Evolutionary conservation across 2,113 vertebrate species (phyloP).

Genomic region (Petrocephalus zakoni): DNA sequence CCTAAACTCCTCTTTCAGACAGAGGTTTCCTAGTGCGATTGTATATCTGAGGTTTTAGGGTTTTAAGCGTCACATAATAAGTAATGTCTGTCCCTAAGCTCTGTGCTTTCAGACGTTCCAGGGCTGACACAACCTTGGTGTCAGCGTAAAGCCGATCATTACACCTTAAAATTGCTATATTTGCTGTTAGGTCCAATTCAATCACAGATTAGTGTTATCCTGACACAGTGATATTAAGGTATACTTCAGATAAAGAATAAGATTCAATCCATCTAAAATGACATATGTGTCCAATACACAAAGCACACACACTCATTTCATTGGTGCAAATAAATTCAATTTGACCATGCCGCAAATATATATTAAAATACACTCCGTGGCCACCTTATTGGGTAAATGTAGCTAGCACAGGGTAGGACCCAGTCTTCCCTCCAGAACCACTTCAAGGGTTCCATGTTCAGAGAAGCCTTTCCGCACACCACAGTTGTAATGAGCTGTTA

Average conservation of each 20-base stretch:
- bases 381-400: not conserved
- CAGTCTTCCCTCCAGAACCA: not conserved
- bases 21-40: not conserved
- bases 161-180: not conserved
- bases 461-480: not conserved
- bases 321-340: not conserved
- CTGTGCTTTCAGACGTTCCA: not conserved
- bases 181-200: not conserved
- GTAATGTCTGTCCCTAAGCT: not conserved
- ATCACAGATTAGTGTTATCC: not conserved
- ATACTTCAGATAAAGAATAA: not conserved
- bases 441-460: not conserved
- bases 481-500: not conserved
- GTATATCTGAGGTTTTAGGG: not conserved
- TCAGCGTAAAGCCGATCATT: not conserved
- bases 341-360: not conserved
- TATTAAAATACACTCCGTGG: not conserved
- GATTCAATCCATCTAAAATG: not conserved
- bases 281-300: not conserved
- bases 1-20: conserved; percentile 2
- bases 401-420: not conserved
- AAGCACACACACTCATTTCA: not conserved
- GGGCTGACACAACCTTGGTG: not conserved
- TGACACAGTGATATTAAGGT: not conserved
- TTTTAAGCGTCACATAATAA: not conserved